Evolutionary conservation across 2,797 vertebrate genomes (phyloP), one percentile per base, ranked within the genome.

Genomic region (Neomorphus geoffroyi): DNA sequence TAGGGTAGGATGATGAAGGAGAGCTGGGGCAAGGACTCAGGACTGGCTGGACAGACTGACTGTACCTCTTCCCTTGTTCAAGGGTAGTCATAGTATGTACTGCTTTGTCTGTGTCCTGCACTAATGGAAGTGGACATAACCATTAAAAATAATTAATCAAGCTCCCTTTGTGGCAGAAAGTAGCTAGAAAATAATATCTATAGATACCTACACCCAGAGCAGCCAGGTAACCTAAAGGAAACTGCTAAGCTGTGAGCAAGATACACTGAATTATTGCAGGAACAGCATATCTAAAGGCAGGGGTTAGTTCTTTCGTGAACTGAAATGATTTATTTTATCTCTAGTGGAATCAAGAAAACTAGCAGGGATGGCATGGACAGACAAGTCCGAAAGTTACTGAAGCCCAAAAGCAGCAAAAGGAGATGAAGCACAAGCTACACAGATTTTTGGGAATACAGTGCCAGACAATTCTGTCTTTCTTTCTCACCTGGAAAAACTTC

Each of bases 401-500:
- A 66, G 28, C 58, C 62, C 72, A 32, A 64, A 37, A 46, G 58
- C 45, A 74, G 74, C 77, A 74, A 77, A 80, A 74, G 39, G 21
- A 90, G 54, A 46, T 43, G 51, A 72, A 78, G 66, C 27, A 64
- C 18, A 62, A 89, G 45, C 26, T 51, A 58, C 1, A 0, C 39
- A 5, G 6, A 5, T 69, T 79, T 93, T n/a, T 30, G 73, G 56
- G 33, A 60, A 93, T 11, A 39, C 32, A 46, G 26, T 54, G 54
- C 22, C 50, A 86, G 82, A 37, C 5, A 2, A 43, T 46, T 81
- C 32, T 65, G 3, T 77, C 72, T 74, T n/a, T 67, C 51, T 56
- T 57, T 79, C 62, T 96, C 45, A 85, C 81, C 88, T 72, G 57
- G 48, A 89, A 81, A 92, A 92, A 82, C 87, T 65, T 93, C 60